Conservation (phyloP, 1,140 invertebrate genomes). For the Chionoecetes opilio region DNA sequence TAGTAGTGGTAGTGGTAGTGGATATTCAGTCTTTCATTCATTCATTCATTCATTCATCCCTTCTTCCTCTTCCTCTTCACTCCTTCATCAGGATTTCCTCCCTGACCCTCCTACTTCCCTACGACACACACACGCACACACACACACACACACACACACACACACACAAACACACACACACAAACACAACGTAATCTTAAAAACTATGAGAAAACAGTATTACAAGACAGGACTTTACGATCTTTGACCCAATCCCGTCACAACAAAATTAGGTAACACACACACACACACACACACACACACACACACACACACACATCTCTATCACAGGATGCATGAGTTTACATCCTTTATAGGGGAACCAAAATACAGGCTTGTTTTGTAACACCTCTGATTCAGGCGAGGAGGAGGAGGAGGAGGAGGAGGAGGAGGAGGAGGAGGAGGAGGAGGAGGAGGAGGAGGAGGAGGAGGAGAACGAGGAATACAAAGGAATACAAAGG, state of each 20-base stretch:
- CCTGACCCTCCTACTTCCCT: background rate
- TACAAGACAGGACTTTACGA: no score
- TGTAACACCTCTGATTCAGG: background rate
- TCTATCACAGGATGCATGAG: no score
- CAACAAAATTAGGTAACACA: no score
- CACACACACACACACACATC: background rate
- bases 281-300: slow-evolving; percentile 25
- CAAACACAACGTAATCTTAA: no score
- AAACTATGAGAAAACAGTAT: no score
- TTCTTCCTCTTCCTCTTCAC: background rate
- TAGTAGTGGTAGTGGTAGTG: background rate
- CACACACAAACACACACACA: slow-evolving; percentile 17
- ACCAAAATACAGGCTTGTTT: background rate
- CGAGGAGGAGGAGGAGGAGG: background rate
- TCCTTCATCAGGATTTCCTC: background rate
- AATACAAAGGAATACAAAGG: no score
- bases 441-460: background rate
- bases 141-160: slow-evolving; percentile 27
- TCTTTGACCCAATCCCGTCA: no score
- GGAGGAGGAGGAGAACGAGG: background rate
- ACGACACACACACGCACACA: background rate
- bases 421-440: slow-evolving; percentile 3
- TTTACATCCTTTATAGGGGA: background rate
- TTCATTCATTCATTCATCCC: background rate
- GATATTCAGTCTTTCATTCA: no score